phyloP scores from a whole-genome alignment of 2,888 invertebrate genomes.

The Papilio gigon region DNA sequence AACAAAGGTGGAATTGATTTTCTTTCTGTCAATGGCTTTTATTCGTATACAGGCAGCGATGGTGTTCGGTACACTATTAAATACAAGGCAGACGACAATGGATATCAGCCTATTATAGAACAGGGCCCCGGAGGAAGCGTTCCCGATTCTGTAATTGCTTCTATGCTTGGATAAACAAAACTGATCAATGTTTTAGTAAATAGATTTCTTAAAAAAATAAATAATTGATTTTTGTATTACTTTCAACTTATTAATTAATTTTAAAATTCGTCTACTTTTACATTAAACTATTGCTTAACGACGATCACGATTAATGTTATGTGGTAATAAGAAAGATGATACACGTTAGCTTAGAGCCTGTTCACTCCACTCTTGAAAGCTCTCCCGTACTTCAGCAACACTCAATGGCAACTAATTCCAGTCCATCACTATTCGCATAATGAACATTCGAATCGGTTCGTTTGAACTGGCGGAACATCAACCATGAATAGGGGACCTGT shows the following conservation, averaged over 20 bases:
- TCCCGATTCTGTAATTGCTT: constrained; percentile 29
- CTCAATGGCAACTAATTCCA: no score
- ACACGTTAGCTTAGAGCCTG: no score
- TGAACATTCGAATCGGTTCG: no score
- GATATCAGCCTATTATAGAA: constrained; percentile 59
- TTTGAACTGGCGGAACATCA: no score
- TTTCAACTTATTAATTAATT: constrained; percentile 12
- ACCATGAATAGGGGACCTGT: no score
- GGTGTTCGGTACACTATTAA: constrained; percentile 65
- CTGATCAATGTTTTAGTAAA: neutral
- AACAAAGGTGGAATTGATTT: constrained; percentile 66
- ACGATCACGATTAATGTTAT: no score
- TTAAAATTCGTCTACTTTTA: no score
- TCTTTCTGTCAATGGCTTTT: constrained; percentile 63
- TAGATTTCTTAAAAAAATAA: constrained; percentile 35
- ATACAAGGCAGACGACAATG: constrained; percentile 73
- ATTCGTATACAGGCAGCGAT: constrained; percentile 61
- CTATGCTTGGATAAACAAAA: constrained; percentile 34
- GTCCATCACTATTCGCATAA: no score
- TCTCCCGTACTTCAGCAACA: no score
- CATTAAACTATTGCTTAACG: no score
- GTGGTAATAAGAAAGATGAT: no score
- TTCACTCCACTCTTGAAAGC: no score
- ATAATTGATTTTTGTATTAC: constrained; percentile 39
- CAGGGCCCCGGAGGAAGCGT: constrained; percentile 31